These are phyloP conservation scores for Philereme vetulata DNA, from an alignment of 2,888 invertebrate species.

Conservation along the genomic window DNA sequence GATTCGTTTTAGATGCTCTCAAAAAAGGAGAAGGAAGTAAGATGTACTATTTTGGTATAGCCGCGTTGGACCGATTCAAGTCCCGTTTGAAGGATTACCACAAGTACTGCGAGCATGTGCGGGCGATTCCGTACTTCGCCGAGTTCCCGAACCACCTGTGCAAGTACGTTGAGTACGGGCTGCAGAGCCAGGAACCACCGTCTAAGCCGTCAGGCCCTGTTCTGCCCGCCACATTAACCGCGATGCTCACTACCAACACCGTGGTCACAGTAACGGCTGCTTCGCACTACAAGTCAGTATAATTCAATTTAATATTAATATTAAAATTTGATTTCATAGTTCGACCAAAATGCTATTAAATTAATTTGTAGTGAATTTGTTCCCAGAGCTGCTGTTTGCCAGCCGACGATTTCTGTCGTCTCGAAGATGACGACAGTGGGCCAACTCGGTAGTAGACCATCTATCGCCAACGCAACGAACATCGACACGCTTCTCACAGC, in stretches of 20 bases:
- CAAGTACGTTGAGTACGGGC: constrained; percentile 96
- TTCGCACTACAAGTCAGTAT: constrained; percentile 68
- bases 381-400: constrained; percentile 67
- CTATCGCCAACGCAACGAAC: constrained; percentile 98
- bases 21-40: constrained; percentile 96
- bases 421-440: constrained; percentile 86
- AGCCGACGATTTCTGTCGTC: constrained; percentile 80
- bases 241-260: constrained; percentile 84
- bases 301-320: not conserved
- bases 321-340: not conserved
- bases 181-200: constrained; percentile 95
- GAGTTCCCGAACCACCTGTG: constrained; percentile 96
- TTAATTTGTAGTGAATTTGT: constrained; percentile 40
- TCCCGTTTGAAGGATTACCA: constrained; percentile 97
- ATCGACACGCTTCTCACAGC: constrained; percentile 98
- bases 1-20: constrained; percentile 97
- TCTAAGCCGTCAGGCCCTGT: constrained; percentile 90
- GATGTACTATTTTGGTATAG: constrained; percentile 98
- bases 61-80: constrained; percentile 97
- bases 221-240: constrained; percentile 85
- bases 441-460: constrained; percentile 88
- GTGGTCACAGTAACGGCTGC: constrained; percentile 77
- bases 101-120: constrained; percentile 97
- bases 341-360: constrained; percentile 18
- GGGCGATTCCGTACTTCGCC: constrained; percentile 94